Evolutionary conservation across 1,140 invertebrate genomes (phyloP).

Genomic region (Brachionus sp.): DNA sequence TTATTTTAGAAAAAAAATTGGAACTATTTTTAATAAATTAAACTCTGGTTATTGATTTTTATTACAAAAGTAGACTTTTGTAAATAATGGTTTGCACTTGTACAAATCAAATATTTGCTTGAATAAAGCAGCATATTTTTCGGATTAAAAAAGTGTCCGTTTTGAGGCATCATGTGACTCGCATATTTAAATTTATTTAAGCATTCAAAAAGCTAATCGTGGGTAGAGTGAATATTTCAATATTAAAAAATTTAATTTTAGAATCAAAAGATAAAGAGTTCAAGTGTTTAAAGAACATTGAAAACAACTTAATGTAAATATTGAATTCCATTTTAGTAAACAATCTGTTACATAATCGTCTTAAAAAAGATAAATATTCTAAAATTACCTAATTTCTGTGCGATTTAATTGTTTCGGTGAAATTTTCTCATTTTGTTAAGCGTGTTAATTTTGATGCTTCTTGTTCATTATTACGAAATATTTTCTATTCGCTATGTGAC

Average conservation of each 20-base stretch:
- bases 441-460: constrained; percentile 33
- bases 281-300: background rate
- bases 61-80: background rate
- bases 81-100: background rate
- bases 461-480: background rate
- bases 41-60: background rate
- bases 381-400: constrained; percentile 8
- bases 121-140: background rate
- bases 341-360: constrained; percentile 21
- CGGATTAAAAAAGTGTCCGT: background rate
- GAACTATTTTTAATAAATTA: background rate
- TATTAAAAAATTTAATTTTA: background rate
- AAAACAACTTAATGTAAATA: constrained; percentile 25
- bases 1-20: background rate
- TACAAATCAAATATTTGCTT: background rate
- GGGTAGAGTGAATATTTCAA: background rate
- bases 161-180: background rate
- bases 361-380: background rate
- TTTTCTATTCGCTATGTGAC: background rate
- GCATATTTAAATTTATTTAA: background rate
- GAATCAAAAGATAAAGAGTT: background rate
- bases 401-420: constrained; percentile 2
- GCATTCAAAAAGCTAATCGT: background rate
- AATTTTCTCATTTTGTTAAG: background rate
- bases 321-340: constrained; percentile 6